A percentile compares a stretch with the other conserved stretches of the same genome.
These are phyloP conservation scores for Lutraria lutraria DNA, from an alignment of 2,888 invertebrate genomes.

Conservation along the genomic window DNA sequence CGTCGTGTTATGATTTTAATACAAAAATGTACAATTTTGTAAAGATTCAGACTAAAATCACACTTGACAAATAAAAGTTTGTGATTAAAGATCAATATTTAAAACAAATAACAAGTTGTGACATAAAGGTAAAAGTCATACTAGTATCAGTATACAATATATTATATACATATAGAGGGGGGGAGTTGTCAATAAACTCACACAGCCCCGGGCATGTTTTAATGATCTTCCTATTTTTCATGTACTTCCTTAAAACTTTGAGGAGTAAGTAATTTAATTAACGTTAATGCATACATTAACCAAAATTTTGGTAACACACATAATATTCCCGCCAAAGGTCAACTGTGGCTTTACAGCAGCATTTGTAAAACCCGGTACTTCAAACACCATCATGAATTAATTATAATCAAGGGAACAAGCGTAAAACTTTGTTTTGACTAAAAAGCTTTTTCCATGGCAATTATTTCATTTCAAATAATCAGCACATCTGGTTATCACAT, in stretches of 20 bases:
- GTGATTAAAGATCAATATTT: constrained; percentile 3
- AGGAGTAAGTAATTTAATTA: neutral
- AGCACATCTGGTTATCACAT: constrained; percentile 5
- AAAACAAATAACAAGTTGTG: neutral
- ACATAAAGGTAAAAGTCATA: constrained; percentile 1
- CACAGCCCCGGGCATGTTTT: constrained; percentile 9
- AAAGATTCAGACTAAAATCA: neutral
- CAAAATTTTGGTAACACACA: neutral
- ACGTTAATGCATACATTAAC: neutral
- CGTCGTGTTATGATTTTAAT: neutral
- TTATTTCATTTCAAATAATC: neutral
- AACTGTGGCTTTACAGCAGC: neutral
- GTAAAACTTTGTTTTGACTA: neutral
- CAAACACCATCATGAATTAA: constrained; percentile 9
- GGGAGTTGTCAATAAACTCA: neutral
- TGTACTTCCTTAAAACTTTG: neutral
- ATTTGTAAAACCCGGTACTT: neutral
- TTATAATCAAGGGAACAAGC: neutral
- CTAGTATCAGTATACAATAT: neutral
- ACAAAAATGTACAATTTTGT: too few relatives aligned
- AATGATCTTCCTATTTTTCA: neutral
- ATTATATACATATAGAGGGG: too few relatives aligned
- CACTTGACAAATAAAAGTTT: neutral
- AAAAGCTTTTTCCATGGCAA: neutral
- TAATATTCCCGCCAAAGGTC: neutral